Conservation (phyloP, 2,113 vertebrate genomes). For the Coptodon bakossiorum region DNA sequence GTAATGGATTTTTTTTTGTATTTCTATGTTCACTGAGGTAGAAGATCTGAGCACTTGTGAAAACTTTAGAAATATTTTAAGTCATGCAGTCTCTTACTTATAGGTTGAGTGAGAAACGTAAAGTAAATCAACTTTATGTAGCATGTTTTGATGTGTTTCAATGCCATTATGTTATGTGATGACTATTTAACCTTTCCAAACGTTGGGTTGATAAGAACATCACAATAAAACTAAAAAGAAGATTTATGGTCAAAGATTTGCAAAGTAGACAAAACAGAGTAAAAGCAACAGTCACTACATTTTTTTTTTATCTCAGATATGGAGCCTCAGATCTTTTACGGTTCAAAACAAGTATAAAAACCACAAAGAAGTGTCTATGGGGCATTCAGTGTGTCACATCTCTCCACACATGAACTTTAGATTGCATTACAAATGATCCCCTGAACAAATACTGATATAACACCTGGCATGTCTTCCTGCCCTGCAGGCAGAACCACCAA, state of each 20-base stretch:
- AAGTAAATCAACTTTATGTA: not conserved
- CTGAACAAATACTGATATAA: conserved; percentile 30
- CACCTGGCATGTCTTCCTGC: conserved; percentile 31
- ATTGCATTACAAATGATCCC: conserved; percentile 9
- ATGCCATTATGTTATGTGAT: not conserved
- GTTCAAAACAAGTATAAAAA: not conserved
- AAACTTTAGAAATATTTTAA: not conserved
- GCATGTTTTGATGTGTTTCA: not conserved
- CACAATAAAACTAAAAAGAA: not conserved
- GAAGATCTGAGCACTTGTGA: not conserved
- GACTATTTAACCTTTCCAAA: not conserved
- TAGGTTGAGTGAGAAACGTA: not conserved
- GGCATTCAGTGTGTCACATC: not conserved
- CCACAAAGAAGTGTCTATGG: not conserved
- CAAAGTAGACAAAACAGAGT: not conserved
- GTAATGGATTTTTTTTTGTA: not conserved
- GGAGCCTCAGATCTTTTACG: not conserved
- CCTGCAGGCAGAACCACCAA: conserved; percentile 22
- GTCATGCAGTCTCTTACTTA: not conserved
- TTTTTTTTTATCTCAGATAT: not conserved
- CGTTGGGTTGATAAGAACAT: not conserved
- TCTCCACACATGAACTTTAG: not conserved
- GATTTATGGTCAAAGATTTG: not conserved
- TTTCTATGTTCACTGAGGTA: not conserved
- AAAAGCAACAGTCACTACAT: not conserved